phyloP scores from a whole-genome alignment of 1,140 invertebrate species.

The Oedothorax gibbosus region DNA sequence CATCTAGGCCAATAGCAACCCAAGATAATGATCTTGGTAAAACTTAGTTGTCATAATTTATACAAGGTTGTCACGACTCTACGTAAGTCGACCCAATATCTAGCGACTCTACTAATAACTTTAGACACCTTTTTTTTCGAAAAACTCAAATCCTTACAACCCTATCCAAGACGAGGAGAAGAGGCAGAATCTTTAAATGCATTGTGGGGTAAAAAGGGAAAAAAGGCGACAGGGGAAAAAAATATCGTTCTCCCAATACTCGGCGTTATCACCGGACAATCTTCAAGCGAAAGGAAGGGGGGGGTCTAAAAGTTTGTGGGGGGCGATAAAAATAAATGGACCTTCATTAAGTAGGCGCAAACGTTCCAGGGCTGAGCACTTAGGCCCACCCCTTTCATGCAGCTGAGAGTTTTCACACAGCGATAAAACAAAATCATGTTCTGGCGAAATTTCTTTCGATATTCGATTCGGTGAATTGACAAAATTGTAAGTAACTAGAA shows the following conservation, averaged over 20 bases:
- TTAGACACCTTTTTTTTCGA: no score
- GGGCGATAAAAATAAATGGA: conserved; percentile 57
- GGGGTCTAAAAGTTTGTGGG: neutral
- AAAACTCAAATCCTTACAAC: neutral
- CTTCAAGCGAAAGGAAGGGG: conserved; percentile 6
- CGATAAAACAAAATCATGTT: conserved; percentile 57
- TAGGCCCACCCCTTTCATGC: conserved; percentile 38
- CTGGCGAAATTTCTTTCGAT: conserved; percentile 35
- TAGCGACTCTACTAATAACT: no score
- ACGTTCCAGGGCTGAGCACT: conserved; percentile 48
- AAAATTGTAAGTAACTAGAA: no score
- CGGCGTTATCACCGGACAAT: conserved; percentile 52
- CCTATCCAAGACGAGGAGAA: conserved; percentile 23
- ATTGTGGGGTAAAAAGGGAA: neutral
- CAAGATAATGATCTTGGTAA: no score
- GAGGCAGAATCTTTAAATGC: conserved; percentile 49
- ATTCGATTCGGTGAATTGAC: neutral
- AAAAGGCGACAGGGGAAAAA: neutral
- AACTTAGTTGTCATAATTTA: no score
- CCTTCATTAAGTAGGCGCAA: conserved; percentile 58
- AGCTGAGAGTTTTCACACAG: conserved; percentile 54
- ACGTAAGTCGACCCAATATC: no score
- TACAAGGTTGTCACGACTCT: no score
- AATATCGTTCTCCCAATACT: conserved; percentile 59
- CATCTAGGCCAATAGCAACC: no score